phyloP scores from a whole-genome alignment of 2,888 invertebrate species.

The Stenoptilia bipunctidactyla region DNA sequence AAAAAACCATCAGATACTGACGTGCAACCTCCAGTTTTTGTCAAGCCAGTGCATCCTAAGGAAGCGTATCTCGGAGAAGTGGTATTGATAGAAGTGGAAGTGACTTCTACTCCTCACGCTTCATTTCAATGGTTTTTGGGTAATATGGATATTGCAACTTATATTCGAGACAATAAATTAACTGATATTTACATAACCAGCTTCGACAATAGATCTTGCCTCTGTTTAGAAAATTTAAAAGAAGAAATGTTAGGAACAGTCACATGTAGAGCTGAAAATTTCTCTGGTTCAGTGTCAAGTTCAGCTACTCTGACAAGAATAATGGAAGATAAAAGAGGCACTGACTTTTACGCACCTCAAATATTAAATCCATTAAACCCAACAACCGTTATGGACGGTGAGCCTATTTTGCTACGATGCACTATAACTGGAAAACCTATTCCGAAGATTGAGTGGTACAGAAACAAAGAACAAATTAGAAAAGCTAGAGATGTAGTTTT shows the following conservation, averaged over 20 bases:
- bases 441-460: conserved; percentile 86
- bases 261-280: conserved; percentile 91
- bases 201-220: conserved; percentile 82
- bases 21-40: conserved; percentile 79
- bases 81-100: conserved; percentile 82
- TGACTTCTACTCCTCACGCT: conserved; percentile 82
- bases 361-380: conserved; percentile 82
- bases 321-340: conserved; percentile 30
- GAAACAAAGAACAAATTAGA: conserved; percentile 76
- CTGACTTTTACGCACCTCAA: conserved; percentile 73
- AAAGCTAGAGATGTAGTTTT: conserved; percentile 84
- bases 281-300: conserved; percentile 89
- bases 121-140: conserved; percentile 91
- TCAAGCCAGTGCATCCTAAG: conserved; percentile 78
- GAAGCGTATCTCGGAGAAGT: conserved; percentile 80
- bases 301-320: conserved; percentile 75
- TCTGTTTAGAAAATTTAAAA: conserved; percentile 80
- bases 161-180: conserved; percentile 68
- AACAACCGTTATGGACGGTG: conserved; percentile 89
- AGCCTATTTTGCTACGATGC: conserved; percentile 82
- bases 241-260: conserved; percentile 80
- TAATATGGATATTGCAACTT: conserved; percentile 74
- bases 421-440: conserved; percentile 82
- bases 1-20: conserved; percentile 72
- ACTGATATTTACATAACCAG: conserved; percentile 79